phyloP scores from a whole-genome alignment of 2,797 vertebrate species.

The Vireo griseus region DNA sequence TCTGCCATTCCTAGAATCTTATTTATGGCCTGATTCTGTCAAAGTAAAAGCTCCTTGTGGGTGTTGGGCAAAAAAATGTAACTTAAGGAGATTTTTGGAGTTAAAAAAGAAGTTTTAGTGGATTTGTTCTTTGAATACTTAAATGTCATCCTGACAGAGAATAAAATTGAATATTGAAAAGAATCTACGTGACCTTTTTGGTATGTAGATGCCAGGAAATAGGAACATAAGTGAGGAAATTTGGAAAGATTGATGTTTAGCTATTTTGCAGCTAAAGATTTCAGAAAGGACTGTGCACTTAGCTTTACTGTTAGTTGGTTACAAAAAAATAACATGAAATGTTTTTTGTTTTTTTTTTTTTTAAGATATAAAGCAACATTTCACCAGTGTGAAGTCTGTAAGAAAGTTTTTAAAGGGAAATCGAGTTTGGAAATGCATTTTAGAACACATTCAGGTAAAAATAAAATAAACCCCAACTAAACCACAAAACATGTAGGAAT shows the following conservation, averaged over 20 bases:
- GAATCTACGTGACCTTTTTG: neutral
- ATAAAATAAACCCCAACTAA: neutral
- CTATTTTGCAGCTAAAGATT: neutral
- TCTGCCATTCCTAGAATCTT: neutral
- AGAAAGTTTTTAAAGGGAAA: conserved; percentile 98
- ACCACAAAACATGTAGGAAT: neutral
- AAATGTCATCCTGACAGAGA: neutral
- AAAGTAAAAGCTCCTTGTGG: neutral
- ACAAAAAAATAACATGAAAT: neutral
- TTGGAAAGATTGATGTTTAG: neutral
- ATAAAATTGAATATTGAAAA: neutral
- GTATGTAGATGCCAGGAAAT: neutral
- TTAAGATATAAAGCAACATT: conserved; percentile 93
- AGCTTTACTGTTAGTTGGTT: neutral
- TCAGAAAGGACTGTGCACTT: neutral
- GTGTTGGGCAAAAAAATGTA: neutral
- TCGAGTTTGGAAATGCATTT: conserved; percentile 99
- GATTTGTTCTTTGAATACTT: neutral
- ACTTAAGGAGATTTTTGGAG: neutral
- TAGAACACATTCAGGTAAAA: conserved; percentile 95
- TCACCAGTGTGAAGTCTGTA: conserved; percentile 98
- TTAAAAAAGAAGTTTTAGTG: neutral
- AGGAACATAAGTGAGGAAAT: neutral
- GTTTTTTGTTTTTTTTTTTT: conserved; percentile 47
- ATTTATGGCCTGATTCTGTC: neutral